phyloP scores from a whole-genome alignment of 1,140 invertebrate genomes.

The Pinna nobilis region DNA sequence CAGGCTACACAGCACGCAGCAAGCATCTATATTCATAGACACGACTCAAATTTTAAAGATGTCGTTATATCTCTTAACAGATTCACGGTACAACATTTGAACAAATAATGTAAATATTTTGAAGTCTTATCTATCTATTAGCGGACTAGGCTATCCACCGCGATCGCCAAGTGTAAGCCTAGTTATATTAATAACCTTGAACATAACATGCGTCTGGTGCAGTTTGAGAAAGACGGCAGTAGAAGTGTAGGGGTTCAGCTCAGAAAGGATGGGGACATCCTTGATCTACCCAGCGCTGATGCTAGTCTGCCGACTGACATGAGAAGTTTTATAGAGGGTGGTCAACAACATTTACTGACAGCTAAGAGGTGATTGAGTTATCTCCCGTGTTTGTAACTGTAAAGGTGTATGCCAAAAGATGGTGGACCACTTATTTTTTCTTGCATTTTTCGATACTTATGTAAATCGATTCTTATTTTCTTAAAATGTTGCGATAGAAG shows the following conservation, averaged over 20 bases:
- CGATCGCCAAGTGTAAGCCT: neutral
- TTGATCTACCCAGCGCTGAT: slow-evolving; percentile 59
- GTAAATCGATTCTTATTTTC: too few relatives aligned
- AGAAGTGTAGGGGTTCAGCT: slow-evolving; percentile 57
- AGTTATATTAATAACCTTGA: slow-evolving; percentile 8
- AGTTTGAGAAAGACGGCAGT: slow-evolving; percentile 54
- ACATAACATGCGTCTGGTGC: slow-evolving; percentile 64
- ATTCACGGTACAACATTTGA: too few relatives aligned
- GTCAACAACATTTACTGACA: slow-evolving; percentile 41
- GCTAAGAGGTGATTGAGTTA: slow-evolving; percentile 61
- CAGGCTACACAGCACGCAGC: too few relatives aligned
- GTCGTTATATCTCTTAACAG: too few relatives aligned
- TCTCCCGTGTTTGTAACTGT: neutral
- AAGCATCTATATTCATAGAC: too few relatives aligned
- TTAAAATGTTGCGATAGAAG: too few relatives aligned
- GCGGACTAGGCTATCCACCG: neutral
- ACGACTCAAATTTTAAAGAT: too few relatives aligned
- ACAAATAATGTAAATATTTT: too few relatives aligned
- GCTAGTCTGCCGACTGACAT: slow-evolving; percentile 55
- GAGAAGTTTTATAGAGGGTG: slow-evolving; percentile 61
- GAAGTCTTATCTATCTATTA: neutral
- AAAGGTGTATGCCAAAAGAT: neutral
- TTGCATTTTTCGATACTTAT: too few relatives aligned
- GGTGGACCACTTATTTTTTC: too few relatives aligned
- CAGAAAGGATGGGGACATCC: slow-evolving; percentile 57